Conservation (phyloP, 1,140 invertebrate genomes). For the Catajapyx aquilonaris region DNA sequence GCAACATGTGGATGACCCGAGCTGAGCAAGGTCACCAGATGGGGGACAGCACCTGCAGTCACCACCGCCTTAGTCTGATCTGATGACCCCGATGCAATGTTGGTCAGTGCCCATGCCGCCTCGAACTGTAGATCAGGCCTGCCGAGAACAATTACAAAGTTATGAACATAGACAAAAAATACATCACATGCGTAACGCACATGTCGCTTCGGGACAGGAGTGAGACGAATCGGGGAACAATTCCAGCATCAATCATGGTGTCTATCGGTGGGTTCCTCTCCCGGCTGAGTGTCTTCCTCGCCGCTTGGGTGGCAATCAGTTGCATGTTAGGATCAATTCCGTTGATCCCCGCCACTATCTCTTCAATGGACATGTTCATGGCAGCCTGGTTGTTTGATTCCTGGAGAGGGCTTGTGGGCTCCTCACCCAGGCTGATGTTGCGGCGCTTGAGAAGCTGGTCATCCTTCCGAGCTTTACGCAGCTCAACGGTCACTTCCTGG, state of each 20-base stretch:
- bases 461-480: constrained; percentile 84
- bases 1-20: constrained; percentile 59
- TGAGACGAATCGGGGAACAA: constrained; percentile 64
- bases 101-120: constrained; percentile 93
- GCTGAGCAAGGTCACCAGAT: constrained; percentile 52
- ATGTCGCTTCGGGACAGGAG: constrained; percentile 46
- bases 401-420: constrained; percentile 29
- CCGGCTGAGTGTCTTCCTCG: constrained; percentile 72
- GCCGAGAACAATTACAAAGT: no score
- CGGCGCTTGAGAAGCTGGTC: constrained; percentile 86
- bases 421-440: constrained; percentile 43
- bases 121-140: constrained; percentile 88
- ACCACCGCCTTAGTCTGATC: constrained; percentile 75
- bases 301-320: constrained; percentile 45
- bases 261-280: constrained; percentile 90
- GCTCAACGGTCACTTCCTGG: constrained; percentile 65
- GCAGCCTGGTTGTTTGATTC: constrained; percentile 22
- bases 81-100: constrained; percentile 86
- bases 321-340: constrained; percentile 34
- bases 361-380: constrained; percentile 18
- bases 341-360: constrained; percentile 26
- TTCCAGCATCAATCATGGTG: constrained; percentile 60
- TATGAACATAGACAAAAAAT: no score
- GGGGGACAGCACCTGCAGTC: constrained; percentile 63
- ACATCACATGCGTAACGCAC: constrained; percentile 31